Evolutionary conservation across 2,888 invertebrate genomes (phyloP).

Genomic region (Thalpophila matura): DNA sequence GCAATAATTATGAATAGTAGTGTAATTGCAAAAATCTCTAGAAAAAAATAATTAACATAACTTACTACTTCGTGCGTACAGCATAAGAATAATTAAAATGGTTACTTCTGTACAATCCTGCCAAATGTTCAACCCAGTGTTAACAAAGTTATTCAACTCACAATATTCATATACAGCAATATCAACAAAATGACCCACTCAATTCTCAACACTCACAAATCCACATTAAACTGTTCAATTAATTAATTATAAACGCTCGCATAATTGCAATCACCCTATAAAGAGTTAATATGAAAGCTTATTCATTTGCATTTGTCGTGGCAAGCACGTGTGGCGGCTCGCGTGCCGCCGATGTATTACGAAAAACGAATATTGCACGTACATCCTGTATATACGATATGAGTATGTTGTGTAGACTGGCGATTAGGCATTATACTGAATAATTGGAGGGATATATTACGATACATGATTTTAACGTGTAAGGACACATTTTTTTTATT

Average conservation of each 20-base stretch:
- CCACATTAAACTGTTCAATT: conserved; percentile 46
- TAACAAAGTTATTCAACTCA: conserved; percentile 27
- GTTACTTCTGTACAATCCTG: neutral
- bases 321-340: conserved; percentile 81
- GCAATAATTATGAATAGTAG: no score
- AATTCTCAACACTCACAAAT: conserved; percentile 27
- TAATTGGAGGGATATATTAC: no score
- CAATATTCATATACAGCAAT: conserved; percentile 4
- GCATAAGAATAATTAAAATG: neutral
- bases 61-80: no score
- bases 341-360: conserved; percentile 85
- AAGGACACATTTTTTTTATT: no score
- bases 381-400: conserved; percentile 72
- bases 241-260: conserved; percentile 48
- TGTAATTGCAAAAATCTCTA: neutral
- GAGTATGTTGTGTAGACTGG: conserved; percentile 59
- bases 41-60: neutral
- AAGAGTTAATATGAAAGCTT: conserved; percentile 80
- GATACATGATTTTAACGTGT: no score
- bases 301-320: conserved; percentile 89
- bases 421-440: conserved; percentile 45
- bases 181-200: conserved; percentile 27
- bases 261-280: conserved; percentile 76
- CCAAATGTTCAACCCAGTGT: neutral
- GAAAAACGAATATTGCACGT: conserved; percentile 72